Evolutionary conservation across 2,888 invertebrate species (phyloP), one percentile per base, ranked within the genome.

Genomic region (Aelia acuminata): DNA sequence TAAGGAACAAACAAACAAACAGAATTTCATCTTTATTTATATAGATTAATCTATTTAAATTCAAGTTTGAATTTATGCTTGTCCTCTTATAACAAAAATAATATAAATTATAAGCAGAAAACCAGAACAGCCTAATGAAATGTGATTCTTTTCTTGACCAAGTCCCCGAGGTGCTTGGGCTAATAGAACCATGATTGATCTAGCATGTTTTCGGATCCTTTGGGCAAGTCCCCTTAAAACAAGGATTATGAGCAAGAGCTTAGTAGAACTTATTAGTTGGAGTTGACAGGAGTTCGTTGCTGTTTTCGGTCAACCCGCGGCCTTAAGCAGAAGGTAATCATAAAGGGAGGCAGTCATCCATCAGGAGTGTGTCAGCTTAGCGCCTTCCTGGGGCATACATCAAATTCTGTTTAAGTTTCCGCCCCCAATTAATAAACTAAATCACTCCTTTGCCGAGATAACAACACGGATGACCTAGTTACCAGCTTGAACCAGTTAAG

Each of bases 371-470:
- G 85, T 53, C 85, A 31, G 85, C 50, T 85, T 53, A 53, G 49
- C 31, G 4, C 39, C 26, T 50, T 57, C 39, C 85, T 0, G n/a
- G 50, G 53, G 31, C 39, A 85, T 85, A 85, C 85, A 85, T 85
- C 85, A 85, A 85, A 85, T 85, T 85, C 50, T 80, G 80, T 80
- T 80, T 80, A 80, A 80, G 80, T 80, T 80, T 39, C 80, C n/a
- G 43, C 43, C n/a, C n/a, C 43, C 43, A 80, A 80, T 80, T 80
- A 80, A 80, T 80, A 80, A 75, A 75, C 39, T 75, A 75, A 75
- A 39, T 75, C 75, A 80, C 43, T n/a, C 39, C 11, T 22, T 0
- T n/a, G n/a, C n/a, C n/a, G n/a, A 22, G 80, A n/a, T 43, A 80
- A 47, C 1, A 43, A 80, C n/a, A n/a, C 22, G n/a, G 80, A 47